Conservation (phyloP, 2,888 invertebrate genomes). For the Epistrophe eligans region DNA sequence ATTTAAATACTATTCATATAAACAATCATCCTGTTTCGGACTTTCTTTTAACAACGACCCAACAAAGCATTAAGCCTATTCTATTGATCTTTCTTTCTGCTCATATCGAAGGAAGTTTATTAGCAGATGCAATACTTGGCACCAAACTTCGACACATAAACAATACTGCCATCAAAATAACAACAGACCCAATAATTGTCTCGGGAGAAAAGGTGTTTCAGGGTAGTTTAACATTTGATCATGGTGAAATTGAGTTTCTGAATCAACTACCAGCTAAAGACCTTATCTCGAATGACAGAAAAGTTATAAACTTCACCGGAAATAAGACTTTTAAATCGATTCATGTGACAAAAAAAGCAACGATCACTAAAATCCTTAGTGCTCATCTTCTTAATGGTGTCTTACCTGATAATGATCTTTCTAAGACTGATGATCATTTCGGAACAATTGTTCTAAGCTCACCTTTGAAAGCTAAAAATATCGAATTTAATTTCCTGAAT, state of each 20-base stretch:
- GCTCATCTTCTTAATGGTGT: conserved; percentile 77
- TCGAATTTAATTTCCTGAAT: conserved; percentile 79
- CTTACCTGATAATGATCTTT: conserved; percentile 70
- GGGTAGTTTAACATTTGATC: conserved; percentile 76
- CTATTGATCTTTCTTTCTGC: conserved; percentile 79
- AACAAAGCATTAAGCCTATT: conserved; percentile 54
- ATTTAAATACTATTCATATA: conserved; percentile 77
- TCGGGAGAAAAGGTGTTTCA: conserved; percentile 79
- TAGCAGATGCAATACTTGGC: conserved; percentile 76
- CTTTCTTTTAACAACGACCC: conserved; percentile 77
- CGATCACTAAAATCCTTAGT: conserved; percentile 71
- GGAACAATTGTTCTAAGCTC: conserved; percentile 78
- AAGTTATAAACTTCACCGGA: conserved; percentile 70
- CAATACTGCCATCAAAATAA: conserved; percentile 78
- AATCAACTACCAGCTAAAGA: conserved; percentile 77
- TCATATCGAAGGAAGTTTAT: conserved; percentile 77
- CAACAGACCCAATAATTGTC: conserved; percentile 78
- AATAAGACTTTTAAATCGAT: conserved; percentile 78
- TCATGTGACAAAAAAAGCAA: conserved; percentile 72
- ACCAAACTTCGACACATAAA: conserved; percentile 78
- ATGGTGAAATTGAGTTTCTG: conserved; percentile 68
- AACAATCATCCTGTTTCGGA: conserved; percentile 77
- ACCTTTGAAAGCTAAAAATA: conserved; percentile 73
- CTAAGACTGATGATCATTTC: conserved; percentile 77
- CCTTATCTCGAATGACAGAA: conserved; percentile 77